Base-by-base conservation (phyloP, 2,797 vertebrate genomes). In the Centropyge bicolor region DNA sequence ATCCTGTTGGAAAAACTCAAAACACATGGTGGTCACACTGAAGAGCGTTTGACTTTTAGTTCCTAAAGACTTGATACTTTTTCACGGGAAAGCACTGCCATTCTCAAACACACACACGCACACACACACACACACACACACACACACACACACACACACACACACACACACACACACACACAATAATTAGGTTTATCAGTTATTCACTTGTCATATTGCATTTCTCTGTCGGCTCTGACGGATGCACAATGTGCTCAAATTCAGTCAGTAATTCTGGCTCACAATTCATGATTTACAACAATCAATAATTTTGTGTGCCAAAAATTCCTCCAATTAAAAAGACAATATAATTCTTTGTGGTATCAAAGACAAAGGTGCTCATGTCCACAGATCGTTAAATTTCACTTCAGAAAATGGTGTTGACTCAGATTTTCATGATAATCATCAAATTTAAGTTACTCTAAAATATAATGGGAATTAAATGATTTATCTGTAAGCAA, bases 21-120 rank as follows among this genome's bases (percentile, higher is more conserved):
- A 66, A 64, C 64, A 48, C 16, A 38, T 20, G 11, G 63, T 1
- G 63, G 72, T 75, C 73, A 69, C 48, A 12, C 56, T 68, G 63
- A 68, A 54, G 74, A 31, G 22, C 3, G 3, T 38, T 65, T 61
- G 59, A 82, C 65, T 71, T 84, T 76, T 68, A 75, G 54, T 22
- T 54, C 73, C 31, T 31, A 8, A 3, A 19, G 35, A 65, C 24
- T n/a, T 36, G 17, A 71, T 43, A 19, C 8, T 11, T 35, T 55
- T 60, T 57, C n/a, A 54, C 6, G 36, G 66, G 48, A 63, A 71
- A 54, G 41, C 46, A 72, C 31, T 11, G 17, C 43, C 20, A 17
- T 48, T 14, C 40, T 56, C 24, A 19, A 35, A 70, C 63, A 48
- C 24, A 38, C 49, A 55, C 36, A 61, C 40, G n/a, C n/a, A n/a